Conservation (phyloP, 2,888 invertebrate species). For the Uloborus plumipes region DNA sequence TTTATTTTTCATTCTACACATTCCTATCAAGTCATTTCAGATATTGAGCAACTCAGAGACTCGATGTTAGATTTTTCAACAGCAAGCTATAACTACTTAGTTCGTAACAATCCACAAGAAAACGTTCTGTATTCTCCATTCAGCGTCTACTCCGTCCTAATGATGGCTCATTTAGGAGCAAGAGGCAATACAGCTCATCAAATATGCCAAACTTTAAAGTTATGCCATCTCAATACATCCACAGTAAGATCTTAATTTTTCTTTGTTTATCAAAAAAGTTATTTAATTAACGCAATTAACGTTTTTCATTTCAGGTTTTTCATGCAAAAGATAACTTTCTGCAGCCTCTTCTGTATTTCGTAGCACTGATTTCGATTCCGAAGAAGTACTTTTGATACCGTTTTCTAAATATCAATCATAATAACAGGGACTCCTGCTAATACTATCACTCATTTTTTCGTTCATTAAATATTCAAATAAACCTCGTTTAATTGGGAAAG, state of each 20-base stretch:
- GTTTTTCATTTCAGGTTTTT: background rate
- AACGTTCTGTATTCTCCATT: constrained; percentile 72
- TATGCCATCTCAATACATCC: constrained; percentile 53
- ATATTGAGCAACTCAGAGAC: constrained; percentile 32
- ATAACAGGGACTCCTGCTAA: too few relatives aligned
- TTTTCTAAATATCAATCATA: too few relatives aligned
- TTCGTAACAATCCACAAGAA: constrained; percentile 50
- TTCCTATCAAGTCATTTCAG: background rate
- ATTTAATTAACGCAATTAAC: too few relatives aligned
- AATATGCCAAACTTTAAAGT: constrained; percentile 64
- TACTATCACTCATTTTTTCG: too few relatives aligned
- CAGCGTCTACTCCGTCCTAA: constrained; percentile 71
- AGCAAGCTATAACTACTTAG: constrained; percentile 34
- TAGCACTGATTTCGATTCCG: too few relatives aligned
- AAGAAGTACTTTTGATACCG: too few relatives aligned
- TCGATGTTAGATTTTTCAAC: constrained; percentile 52
- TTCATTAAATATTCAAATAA: too few relatives aligned
- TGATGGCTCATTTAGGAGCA: constrained; percentile 72
- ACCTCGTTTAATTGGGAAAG: too few relatives aligned
- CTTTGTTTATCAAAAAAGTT: too few relatives aligned
- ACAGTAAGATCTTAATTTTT: constrained; percentile 21
- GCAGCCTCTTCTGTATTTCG: too few relatives aligned
- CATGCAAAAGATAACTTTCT: too few relatives aligned
- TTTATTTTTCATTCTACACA: background rate
- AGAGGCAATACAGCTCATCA: constrained; percentile 69